Base-by-base conservation (phyloP, 2,888 invertebrate genomes). In the Pteria penguin region DNA sequence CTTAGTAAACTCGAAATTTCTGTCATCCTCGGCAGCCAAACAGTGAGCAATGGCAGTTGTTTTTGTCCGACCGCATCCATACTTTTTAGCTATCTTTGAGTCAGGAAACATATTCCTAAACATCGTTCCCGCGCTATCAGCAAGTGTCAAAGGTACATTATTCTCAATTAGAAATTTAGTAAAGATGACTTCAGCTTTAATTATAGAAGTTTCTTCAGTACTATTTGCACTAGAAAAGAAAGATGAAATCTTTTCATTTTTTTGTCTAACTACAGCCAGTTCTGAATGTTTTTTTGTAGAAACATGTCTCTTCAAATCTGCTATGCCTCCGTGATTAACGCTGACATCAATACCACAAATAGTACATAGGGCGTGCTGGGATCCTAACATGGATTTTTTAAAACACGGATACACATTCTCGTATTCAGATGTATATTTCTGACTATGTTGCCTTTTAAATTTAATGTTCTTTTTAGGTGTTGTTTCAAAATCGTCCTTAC, bases 41-140 rank as follows among this genome's bases (percentile, higher is more conserved):
- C 45, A 36, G 14, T 36, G 45, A 36, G 45, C 45, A 11, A 67
- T 68, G 45, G 68, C 68, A 2, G 32, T 55, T 11, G 68, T 33
- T 58, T 68, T 68, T 24, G 68, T 68, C 22, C 58, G 4, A 24
- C 68, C 68, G 57, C 68, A 68, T 22, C 57, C 36, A 33, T 68
- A 68, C 1, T 68, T 68, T 33, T 55, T 33, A 5, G 68, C 68
- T 32, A 68, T 68, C 5, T 55, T 22, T 8, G 68, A 58, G 24
- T 68, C 68, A 4, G 58, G 68, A 58, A 68, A 68, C 55, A 55
- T 68, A 33, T 68, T 24, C 5, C 8, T 32, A 24, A 68, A 68
- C 57, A 68, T 32, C 33, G 52, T 68, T 2, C 68, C 68, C 5
- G 33, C 33, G 22, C 14, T 14, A 24, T 68, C 68, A n/a, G 58